Evolutionary conservation across 1,140 invertebrate genomes (phyloP).

Genomic region (Tetragonula clypearis): DNA sequence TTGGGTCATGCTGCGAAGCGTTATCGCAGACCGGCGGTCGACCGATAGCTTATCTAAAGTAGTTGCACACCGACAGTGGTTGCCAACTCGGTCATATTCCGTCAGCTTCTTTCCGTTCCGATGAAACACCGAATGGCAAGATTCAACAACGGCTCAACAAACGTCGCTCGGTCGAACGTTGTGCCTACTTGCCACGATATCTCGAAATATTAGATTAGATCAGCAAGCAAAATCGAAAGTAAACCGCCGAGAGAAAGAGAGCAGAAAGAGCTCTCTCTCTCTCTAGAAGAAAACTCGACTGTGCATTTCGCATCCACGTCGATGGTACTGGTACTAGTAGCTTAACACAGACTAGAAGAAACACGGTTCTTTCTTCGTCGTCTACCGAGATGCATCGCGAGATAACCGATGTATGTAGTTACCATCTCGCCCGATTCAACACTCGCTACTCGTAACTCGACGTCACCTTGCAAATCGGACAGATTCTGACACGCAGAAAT

Average conservation of each 20-base stretch:
- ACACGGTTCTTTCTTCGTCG: slow-evolving; percentile 43
- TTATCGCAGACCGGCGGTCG: slow-evolving; percentile 71
- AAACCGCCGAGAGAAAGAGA: not conserved
- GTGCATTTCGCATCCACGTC: not conserved
- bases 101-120: not conserved
- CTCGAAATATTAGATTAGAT: no score
- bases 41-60: slow-evolving; percentile 80
- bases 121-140: no score
- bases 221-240: no score
- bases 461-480: no score
- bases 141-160: no score
- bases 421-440: not conserved
- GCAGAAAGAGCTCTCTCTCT: no score
- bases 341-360: not conserved
- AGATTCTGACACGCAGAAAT: not conserved
- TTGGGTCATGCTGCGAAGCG: slow-evolving; percentile 72
- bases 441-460: no score
- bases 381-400: slow-evolving; percentile 61
- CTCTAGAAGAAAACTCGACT: no score
- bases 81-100: slow-evolving; percentile 64
- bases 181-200: no score
- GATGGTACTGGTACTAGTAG: no score
- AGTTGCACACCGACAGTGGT: slow-evolving; percentile 75
- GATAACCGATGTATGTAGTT: slow-evolving; percentile 71
- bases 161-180: no score